A percentile compares a stretch with the other conserved stretches of the same genome.
Conservation (phyloP, 2,797 vertebrate species). For the Danio jaintianensis region DNA sequence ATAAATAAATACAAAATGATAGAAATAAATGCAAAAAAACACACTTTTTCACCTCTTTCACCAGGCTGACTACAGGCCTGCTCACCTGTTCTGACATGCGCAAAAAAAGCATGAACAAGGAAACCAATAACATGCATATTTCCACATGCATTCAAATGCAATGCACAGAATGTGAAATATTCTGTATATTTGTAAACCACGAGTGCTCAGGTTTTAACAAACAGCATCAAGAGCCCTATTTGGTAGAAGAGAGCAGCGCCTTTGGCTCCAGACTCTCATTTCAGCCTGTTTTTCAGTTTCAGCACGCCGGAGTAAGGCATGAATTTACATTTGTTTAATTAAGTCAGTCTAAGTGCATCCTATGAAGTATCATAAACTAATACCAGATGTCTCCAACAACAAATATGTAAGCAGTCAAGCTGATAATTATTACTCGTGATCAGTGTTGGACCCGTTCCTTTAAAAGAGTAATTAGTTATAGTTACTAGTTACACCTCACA, state of each 20-base stretch:
- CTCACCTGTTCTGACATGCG: neutral
- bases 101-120: neutral
- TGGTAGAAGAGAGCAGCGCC: conserved; percentile 38
- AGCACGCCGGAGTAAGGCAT: conserved; percentile 45
- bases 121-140: neutral
- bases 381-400: conserved; percentile 56
- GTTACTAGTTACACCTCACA: too few relatives aligned
- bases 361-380: conserved; percentile 55
- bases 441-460: too few relatives aligned
- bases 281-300: conserved; percentile 42
- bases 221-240: conserved; percentile 46
- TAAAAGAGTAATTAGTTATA: too few relatives aligned
- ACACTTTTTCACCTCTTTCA: too few relatives aligned
- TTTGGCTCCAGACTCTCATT: conserved; percentile 10
- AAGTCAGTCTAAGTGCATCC: conserved; percentile 51
- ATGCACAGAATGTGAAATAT: conserved; percentile 52
- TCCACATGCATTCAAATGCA: neutral
- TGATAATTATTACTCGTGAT: conserved; percentile 42
- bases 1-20: too few relatives aligned
- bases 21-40: too few relatives aligned
- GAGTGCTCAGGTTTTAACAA: conserved; percentile 41
- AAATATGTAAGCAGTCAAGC: conserved; percentile 57
- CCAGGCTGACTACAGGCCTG: too few relatives aligned
- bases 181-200: conserved; percentile 48
- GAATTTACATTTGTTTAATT: conserved; percentile 53